Evolutionary conservation across 2,888 invertebrate genomes (phyloP), one percentile per base, ranked within the genome.

Genomic region (Callyntrura guangdongensis): DNA sequence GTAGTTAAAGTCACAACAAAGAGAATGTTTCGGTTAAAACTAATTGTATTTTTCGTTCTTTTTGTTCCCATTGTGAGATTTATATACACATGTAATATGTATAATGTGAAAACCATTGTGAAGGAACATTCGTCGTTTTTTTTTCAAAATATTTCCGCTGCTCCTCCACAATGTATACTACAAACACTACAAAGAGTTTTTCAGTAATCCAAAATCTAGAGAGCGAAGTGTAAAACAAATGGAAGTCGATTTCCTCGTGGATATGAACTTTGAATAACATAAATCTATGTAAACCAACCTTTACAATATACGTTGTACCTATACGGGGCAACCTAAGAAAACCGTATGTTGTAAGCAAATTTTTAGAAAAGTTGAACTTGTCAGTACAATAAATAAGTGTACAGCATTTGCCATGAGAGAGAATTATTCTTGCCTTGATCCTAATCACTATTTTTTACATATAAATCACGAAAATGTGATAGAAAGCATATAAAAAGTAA

Each of bases 401-500:
- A 20, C 61, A 64, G 20, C 61, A 64, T 47, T 49, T 64, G 64
- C 45, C 36, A 12, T 9, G 61, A 22, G 56, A 25, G 22, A 77
- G 2, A 72, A 20, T 9, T 17, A 81, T 27, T 47, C 61, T 64
- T 64, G 20, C 45, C 45, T 64, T 84, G 84, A 84, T 84, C 84
- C 69, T 84, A 83, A 84, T 84, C 84, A 69, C 1, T 67, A 27
- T 11, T 22, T 14, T 67, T 67, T 84, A 27, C 84, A 53, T 53
- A 84, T 84, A 84, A 84, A 84, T 84, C 84, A 83, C 64, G 49
- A 53, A 84, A 84, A 82, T 67, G 64, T 45, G 6, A 27, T 56
- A 53, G 74, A 79, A 79, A 79, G 79, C 27, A 17, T 27, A 56
- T 59, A 85, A 59, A 84, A 72, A 45, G 45, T 17, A 8, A 72